phyloP scores from a whole-genome alignment of 2,113 vertebrate genomes.

The Entelurus aequoreus region DNA sequence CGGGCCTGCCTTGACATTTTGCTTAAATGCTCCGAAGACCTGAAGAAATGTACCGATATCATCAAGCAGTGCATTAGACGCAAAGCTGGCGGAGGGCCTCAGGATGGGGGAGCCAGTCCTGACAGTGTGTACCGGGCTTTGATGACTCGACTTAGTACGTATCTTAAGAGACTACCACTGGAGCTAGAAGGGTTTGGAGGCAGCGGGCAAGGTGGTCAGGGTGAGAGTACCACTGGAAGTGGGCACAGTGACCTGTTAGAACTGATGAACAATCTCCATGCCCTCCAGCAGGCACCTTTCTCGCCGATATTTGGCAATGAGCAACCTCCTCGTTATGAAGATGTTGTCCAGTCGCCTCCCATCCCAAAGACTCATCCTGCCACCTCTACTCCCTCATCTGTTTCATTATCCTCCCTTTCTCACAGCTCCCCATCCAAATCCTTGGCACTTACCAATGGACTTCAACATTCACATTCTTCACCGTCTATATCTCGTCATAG shows the following conservation, averaged over 20 bases:
- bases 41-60: conserved; percentile 98
- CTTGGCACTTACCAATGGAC: conserved; percentile 49
- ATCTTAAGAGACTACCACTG: conserved; percentile 90
- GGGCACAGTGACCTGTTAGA: conserved; percentile 82
- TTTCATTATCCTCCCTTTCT: conserved; percentile 29
- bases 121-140: conserved; percentile 91
- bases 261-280: conserved; percentile 82
- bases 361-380: conserved; percentile 45
- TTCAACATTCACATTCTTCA: conserved; percentile 62
- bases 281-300: conserved; percentile 82
- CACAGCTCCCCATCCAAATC: conserved; percentile 53
- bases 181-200: conserved; percentile 78
- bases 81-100: conserved; percentile 76
- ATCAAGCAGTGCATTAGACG: conserved; percentile 96
- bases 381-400: conserved; percentile 41
- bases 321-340: conserved; percentile 95
- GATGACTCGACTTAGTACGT: conserved; percentile 91
- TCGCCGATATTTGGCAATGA: conserved; percentile 87
- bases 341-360: conserved; percentile 85
- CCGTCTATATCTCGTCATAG: background rate
- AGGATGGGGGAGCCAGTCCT: conserved; percentile 76
- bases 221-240: conserved; percentile 41
- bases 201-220: conserved; percentile 67
- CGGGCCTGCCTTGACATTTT: conserved; percentile 95
- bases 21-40: conserved; percentile 96